Evolutionary conservation across 2,113 vertebrate genomes (phyloP).

Genomic region (Pyxicephalus adspersus): DNA sequence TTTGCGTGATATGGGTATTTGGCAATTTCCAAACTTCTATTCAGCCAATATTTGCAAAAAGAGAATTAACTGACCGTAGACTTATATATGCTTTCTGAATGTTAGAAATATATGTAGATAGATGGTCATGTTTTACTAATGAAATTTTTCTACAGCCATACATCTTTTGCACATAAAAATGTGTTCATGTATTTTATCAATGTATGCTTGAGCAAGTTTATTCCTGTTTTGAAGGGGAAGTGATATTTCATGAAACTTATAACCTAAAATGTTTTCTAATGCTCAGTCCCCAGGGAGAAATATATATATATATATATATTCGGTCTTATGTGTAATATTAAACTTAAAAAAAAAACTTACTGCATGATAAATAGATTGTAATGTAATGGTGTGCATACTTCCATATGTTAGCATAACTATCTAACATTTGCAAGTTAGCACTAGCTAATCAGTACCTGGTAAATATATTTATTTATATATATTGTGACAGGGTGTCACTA

Average conservation of each 20-base stretch:
- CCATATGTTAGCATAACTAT: too few relatives aligned
- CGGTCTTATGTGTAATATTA: not conserved
- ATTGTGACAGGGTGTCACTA: too few relatives aligned
- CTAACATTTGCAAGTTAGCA: too few relatives aligned
- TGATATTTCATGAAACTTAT: constrained; percentile 10
- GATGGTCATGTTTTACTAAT: not conserved
- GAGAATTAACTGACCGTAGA: not conserved
- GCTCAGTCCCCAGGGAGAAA: not conserved
- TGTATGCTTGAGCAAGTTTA: not conserved
- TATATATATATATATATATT: constrained; percentile 2
- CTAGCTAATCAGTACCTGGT: too few relatives aligned
- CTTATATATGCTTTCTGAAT: not conserved
- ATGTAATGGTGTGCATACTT: too few relatives aligned
- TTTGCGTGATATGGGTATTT: not conserved
- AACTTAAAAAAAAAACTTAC: not conserved
- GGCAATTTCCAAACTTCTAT: not conserved
- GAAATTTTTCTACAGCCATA: not conserved
- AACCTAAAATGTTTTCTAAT: constrained; percentile 8
- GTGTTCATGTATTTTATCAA: not conserved
- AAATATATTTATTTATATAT: too few relatives aligned
- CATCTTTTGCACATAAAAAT: not conserved
- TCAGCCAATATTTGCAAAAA: not conserved
- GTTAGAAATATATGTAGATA: too few relatives aligned
- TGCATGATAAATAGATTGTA: not conserved
- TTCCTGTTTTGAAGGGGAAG: not conserved